phyloP scores from a whole-genome alignment of 2,113 vertebrate genomes.

The Nothocercus nigrocapillus region DNA sequence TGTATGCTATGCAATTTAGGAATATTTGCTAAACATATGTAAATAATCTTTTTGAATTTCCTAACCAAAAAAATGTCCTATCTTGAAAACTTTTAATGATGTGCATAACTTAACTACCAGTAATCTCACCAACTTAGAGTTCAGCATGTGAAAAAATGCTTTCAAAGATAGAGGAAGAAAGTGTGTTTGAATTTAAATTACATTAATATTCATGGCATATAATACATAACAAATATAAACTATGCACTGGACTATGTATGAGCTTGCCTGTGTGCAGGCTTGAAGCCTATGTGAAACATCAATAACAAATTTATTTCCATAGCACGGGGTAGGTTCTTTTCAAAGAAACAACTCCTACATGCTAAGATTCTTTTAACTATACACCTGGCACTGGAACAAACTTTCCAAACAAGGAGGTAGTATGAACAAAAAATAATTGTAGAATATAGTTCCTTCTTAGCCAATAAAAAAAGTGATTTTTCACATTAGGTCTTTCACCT shows the following conservation, averaged over 20 bases:
- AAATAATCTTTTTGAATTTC: neutral
- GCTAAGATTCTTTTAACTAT: neutral
- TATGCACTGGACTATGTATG: neutral
- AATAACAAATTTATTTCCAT: neutral
- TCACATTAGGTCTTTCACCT: neutral
- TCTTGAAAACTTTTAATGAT: neutral
- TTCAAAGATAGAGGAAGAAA: neutral
- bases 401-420: neutral
- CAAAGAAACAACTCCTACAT: neutral
- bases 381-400: neutral
- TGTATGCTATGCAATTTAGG: neutral
- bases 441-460: neutral
- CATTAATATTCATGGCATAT: neutral
- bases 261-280: neutral
- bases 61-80: neutral
- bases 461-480: neutral
- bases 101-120: neutral
- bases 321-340: neutral
- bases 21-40: neutral
- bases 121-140: neutral
- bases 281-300: neutral
- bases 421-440: neutral
- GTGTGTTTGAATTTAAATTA: neutral
- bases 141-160: neutral
- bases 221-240: neutral